A percentile compares a stretch with the other conserved stretches of the same genome.
Evolutionary conservation across 35 echinoderm and acorn worm species (phyloP).

Genomic region (Hemicentrotus pulcherrimus): DNA sequence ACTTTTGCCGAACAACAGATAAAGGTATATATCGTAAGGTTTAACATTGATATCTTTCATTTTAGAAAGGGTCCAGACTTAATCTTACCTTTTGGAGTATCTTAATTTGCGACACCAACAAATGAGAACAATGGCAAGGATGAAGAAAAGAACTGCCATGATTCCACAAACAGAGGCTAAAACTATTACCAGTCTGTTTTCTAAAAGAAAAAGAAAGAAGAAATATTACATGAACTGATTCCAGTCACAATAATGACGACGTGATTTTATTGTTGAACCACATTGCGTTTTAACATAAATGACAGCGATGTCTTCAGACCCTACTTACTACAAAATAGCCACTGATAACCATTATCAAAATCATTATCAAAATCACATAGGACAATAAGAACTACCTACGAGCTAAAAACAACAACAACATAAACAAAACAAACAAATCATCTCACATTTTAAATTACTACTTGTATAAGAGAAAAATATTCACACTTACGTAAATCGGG

Average conservation of each 20-base stretch:
- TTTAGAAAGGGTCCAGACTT: not conserved
- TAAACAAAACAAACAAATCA: not conserved
- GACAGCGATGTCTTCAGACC: no score
- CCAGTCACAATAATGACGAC: no score
- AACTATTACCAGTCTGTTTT: not conserved
- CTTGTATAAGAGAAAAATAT: not conserved
- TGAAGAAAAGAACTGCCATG: slow-evolving; percentile 24
- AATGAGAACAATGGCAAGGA: not conserved
- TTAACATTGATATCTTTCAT: no score
- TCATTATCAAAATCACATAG: no score
- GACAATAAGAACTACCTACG: no score
- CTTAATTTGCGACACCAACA: slow-evolving; percentile 12
- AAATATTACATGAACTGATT: not conserved
- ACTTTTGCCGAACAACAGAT: no score
- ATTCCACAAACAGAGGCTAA: slow-evolving; percentile 20
- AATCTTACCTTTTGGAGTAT: not conserved
- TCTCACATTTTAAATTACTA: not conserved
- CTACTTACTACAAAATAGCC: no score
- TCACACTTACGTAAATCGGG: not conserved
- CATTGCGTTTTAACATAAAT: no score
- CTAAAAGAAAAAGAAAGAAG: not conserved
- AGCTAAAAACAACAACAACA: not conserved
- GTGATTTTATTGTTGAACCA: no score
- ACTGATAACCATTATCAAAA: no score
- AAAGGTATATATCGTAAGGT: no score